A percentile compares a stretch with the other conserved stretches of the same genome.
These are phyloP conservation scores for Smutsia gigantea DNA, from an alignment of 2,797 vertebrate species.

Conservation along the genomic window DNA sequence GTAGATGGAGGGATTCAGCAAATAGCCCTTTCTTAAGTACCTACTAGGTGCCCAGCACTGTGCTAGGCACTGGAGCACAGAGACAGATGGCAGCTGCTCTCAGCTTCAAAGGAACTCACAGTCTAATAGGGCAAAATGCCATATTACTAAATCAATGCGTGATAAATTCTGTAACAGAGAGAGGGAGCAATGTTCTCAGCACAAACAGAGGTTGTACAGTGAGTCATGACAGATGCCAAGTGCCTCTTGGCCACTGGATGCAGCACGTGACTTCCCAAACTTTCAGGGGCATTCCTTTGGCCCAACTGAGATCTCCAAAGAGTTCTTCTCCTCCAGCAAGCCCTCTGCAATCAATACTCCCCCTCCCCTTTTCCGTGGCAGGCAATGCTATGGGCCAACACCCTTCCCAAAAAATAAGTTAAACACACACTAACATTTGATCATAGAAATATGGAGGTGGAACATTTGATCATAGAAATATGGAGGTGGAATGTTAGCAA, in stretches of 20 bases:
- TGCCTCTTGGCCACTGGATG: not conserved
- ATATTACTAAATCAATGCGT: not conserved
- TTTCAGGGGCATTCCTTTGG: not conserved
- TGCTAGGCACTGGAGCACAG: not conserved
- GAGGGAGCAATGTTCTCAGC: not conserved
- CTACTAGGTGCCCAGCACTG: not conserved
- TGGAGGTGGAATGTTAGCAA: rapidly evolving
- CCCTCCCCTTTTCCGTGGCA: not conserved
- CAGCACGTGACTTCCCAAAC: not conserved
- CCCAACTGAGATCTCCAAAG: not conserved
- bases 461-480: not conserved
- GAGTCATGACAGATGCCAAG: not conserved
- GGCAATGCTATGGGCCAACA: not conserved
- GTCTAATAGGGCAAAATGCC: not conserved
- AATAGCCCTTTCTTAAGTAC: not conserved
- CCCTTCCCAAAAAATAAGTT: not conserved
- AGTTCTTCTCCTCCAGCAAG: not conserved
- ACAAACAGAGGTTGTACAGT: not conserved
- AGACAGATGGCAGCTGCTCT: not conserved
- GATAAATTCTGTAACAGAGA: not conserved
- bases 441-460: rapidly evolving
- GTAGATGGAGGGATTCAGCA: not conserved
- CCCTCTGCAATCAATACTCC: not conserved
- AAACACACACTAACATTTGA: not conserved
- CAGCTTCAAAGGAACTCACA: not conserved